phyloP scores from a whole-genome alignment of 2,888 invertebrate species.

The Sepiola atlantica region DNA sequence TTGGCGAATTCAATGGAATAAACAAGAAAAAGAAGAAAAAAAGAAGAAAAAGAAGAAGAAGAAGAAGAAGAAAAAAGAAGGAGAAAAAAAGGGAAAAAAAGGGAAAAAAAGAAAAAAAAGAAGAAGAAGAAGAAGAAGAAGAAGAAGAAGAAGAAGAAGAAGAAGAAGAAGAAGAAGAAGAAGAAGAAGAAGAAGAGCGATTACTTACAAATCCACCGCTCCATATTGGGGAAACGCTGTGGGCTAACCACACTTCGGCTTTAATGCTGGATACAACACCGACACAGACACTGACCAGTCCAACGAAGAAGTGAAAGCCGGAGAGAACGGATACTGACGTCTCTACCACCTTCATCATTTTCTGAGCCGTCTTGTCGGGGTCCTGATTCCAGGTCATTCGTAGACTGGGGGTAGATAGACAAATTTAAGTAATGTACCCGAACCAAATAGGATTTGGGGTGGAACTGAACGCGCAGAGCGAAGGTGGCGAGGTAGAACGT shows the following conservation, averaged over 20 bases:
- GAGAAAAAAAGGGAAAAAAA: too few relatives aligned
- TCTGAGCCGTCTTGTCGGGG: slow-evolving; percentile 44
- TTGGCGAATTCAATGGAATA: too few relatives aligned
- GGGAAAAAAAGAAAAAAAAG: too few relatives aligned
- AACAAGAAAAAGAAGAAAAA: too few relatives aligned
- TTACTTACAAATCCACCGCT: slow-evolving; percentile 75
- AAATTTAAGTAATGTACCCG: slow-evolving; percentile 32
- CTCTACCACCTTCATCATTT: slow-evolving; percentile 67
- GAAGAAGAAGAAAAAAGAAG: too few relatives aligned
- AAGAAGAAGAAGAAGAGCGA: neutral
- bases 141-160: neutral
- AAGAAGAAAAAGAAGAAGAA: too few relatives aligned
- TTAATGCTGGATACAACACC: slow-evolving; percentile 72
- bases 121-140: neutral
- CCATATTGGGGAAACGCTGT: slow-evolving; percentile 75
- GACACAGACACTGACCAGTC: slow-evolving; percentile 70
- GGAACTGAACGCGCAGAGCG: neutral
- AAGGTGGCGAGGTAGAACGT: neutral
- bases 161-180: too few relatives aligned
- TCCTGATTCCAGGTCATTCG: slow-evolving; percentile 41
- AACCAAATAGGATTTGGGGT: neutral
- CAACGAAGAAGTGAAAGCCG: slow-evolving; percentile 70
- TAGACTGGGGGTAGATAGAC: slow-evolving; percentile 24
- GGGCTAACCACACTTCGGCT: slow-evolving; percentile 74
- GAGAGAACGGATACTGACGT: slow-evolving; percentile 70